phyloP scores from a whole-genome alignment of 2,888 invertebrate species.

The Thymelicus lineola region DNA sequence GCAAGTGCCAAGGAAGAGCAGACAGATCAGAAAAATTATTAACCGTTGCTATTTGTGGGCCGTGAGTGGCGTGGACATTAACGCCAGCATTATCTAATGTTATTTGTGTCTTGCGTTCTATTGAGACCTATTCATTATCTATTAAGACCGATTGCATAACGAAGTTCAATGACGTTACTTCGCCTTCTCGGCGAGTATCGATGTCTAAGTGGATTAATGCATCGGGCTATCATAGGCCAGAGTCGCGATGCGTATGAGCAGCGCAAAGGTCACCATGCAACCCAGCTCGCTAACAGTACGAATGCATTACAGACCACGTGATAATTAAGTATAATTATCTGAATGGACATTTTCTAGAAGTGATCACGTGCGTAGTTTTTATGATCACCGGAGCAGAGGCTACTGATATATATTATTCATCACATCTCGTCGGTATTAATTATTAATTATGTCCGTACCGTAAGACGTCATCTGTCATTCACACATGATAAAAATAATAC shows the following conservation, averaged over 20 bases:
- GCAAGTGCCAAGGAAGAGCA: conserved; percentile 74
- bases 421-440: not conserved
- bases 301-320: conserved; percentile 2
- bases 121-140: conserved; percentile 22
- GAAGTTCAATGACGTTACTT: conserved; percentile 56
- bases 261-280: conserved; percentile 65
- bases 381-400: not conserved
- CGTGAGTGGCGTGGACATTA: conserved; percentile 46
- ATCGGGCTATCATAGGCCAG: conserved; percentile 64
- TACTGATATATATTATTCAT: not conserved
- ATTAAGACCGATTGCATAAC: conserved; percentile 46
- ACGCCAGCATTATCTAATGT: conserved; percentile 46
- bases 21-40: conserved; percentile 65
- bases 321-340: conserved; percentile 1
- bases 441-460: not conserved
- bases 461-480: conserved; percentile 54
- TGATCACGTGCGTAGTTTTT: not conserved
- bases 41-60: conserved; percentile 41
- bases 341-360: not conserved
- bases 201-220: conserved; percentile 66
- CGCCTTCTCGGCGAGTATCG: conserved; percentile 47
- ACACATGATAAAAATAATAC: conserved; percentile 45
- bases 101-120: conserved; percentile 9
- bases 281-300: conserved; percentile 39
- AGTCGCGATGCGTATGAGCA: conserved; percentile 53